Evolutionary conservation across 2,113 vertebrate species (phyloP), one percentile per base, ranked within the genome.

Genomic region (Jacana jacana): DNA sequence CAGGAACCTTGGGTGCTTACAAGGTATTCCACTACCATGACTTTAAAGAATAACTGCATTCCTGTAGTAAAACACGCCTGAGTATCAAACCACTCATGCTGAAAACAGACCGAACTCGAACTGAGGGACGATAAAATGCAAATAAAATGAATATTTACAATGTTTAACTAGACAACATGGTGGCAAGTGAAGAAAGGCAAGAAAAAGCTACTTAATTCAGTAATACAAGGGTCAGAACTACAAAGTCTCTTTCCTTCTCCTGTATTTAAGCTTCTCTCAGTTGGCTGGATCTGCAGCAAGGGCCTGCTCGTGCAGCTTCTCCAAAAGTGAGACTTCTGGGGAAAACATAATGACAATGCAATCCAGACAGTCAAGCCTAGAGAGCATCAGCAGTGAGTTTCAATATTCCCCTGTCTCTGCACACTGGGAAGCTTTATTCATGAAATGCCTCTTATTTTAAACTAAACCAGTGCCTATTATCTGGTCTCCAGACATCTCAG

Each of bases 371-470:
- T 37, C 86, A 90, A 91, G 61, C 68, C 42, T 58, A 60, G 51
- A 96, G 93, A 89, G 69, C 63, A 96, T 40, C 73, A 87, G 76
- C 52, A 93, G 86, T 64, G 82, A 93, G 61, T 71, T 96, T 92
- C 83, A 94, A 72, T 92, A 94, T 89, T 88, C 42, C 73, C 73
- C 42, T 40, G 20, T 77, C 65, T 87, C 65, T 85, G 91, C 90
- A 69, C 66, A 44, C 52, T 84, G 86, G 25, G 88, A 84, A 83
- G 91, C 37, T 93, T 95, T 92, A 75, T 89, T 96, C 86, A 91
- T 91, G 81, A 92, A 94, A 97, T 69, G 81, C 61, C 82, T 93
- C 88, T 95, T 94, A 96, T 92, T 95, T 95, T 91, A 92, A 93
- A 69, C 91, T 72, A 58, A 93, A 97, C 15, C 77, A 93, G 49